Conservation (phyloP, 2,888 invertebrate genomes). For the Agelastica alni region DNA sequence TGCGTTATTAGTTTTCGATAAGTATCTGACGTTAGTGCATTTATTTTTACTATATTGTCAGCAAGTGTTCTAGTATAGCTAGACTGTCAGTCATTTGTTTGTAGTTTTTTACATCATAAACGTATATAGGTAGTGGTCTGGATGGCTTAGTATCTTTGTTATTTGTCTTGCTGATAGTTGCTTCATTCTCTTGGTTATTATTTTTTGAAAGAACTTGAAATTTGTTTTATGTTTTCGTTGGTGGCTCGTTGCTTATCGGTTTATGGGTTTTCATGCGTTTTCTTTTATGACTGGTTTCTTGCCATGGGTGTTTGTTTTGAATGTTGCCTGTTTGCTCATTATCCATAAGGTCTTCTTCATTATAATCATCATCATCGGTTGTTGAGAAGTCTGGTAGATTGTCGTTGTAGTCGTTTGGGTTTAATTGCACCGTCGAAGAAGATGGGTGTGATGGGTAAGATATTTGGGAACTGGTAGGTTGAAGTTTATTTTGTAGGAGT, state of each 20-base stretch:
- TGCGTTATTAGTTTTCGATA: neutral
- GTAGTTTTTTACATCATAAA: neutral
- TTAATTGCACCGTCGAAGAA: neutral
- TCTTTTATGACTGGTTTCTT: neutral
- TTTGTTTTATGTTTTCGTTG: neutral
- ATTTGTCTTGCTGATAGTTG: neutral
- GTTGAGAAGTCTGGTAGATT: too few relatives aligned
- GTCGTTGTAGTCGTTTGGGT: neutral
- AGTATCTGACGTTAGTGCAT: too few relatives aligned
- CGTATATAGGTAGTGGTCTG: neutral
- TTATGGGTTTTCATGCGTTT: neutral
- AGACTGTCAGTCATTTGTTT: constrained; percentile 4
- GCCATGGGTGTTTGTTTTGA: neutral
- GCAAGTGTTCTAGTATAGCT: too few relatives aligned
- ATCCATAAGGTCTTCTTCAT: too few relatives aligned
- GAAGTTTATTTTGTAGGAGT: neutral
- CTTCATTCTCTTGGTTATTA: neutral
- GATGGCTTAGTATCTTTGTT: neutral
- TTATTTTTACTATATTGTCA: too few relatives aligned
- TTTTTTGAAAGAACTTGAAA: constrained; percentile 1
- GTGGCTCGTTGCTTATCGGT: neutral
- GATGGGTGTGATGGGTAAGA: too few relatives aligned
- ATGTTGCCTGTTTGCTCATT: too few relatives aligned
- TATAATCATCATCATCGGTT: too few relatives aligned
- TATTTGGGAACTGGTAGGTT: too few relatives aligned